Evolutionary conservation across 2,113 vertebrate genomes (phyloP).

Genomic region (Microtus oregoni): DNA sequence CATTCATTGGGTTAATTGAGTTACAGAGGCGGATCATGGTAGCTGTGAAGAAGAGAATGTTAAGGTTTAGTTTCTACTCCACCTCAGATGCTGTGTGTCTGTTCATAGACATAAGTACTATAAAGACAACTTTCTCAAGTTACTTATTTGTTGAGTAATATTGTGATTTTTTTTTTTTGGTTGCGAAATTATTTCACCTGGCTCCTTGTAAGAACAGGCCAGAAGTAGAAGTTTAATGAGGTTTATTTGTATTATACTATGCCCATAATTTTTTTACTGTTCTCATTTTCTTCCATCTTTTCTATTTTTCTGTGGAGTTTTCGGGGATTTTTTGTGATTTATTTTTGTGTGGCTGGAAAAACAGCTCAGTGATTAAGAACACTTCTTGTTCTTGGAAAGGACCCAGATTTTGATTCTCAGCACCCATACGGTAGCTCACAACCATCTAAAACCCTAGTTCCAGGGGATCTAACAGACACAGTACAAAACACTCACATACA

Average conservation of each 20-base stretch:
- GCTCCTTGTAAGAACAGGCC: neutral
- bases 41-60: neutral
- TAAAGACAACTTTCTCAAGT: conserved; percentile 31
- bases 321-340: neutral
- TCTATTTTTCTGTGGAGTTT: neutral
- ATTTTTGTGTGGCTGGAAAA: neutral
- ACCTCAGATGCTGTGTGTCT: neutral
- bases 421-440: neutral
- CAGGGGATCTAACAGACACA: neutral
- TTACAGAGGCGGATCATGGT: neutral
- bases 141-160: conserved; percentile 11
- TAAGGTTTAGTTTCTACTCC: conserved; percentile 24
- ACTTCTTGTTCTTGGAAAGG: neutral
- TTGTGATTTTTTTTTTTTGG: neutral
- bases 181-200: conserved; percentile 13
- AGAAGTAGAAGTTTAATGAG: neutral
- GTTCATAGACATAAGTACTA: neutral
- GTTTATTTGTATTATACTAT: conserved; percentile 1
- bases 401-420: neutral
- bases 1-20: conserved; percentile 50
- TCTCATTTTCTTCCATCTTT: conserved; percentile 44
- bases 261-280: neutral
- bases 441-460: neutral
- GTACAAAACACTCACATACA: neutral
- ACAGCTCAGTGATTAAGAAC: neutral